Base-by-base conservation (phyloP, 1,140 invertebrate genomes). In the Sminthurides bifidus region DNA sequence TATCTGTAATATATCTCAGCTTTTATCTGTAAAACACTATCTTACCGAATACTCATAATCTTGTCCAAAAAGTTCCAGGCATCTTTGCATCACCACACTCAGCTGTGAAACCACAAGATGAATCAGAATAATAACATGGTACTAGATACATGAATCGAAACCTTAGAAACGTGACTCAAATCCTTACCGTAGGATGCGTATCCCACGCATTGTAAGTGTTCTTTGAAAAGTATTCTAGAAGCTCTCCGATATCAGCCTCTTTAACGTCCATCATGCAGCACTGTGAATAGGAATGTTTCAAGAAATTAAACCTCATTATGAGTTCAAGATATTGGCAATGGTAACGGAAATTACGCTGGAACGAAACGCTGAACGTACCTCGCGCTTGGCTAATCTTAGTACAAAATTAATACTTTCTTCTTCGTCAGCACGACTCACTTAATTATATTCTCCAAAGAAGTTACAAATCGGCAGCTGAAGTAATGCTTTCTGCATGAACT, bases 51-150 rank as follows among this genome's bases (percentile, higher is more conserved):
- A 66, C 23, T 60, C 76, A 66, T 83, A 83, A 71, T 84, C 81
- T 29, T 77, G 68, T 60, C 77, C 75, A 50, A 80, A 75, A 17
- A 84, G 69, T 27, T 75, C 69, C 53, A 81, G 69, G 68, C 79
- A 82, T 71, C 73, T 76, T 67, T 80, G 72, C 74, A 81, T 78
- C 55, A 78, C 76, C 82, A 6, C 5, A 17, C 19, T 15, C 37
- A 33, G 26, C 37, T 17, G 37, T 17, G 21, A 8, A 15, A 19
- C 49, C n/a, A 31, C n/a, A 31, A n/a, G 17, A 14, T 30, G 23
- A 6, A 37, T 30, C 17, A 29, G n/a, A 43, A 12, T 19, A 30
- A 33, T 30, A 33, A 35, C 5, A 27, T 8, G 6, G 23, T n/a
- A 6, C n/a, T 10, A 37, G 12, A 37, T 37, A 37, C 12, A 12